Evolutionary conservation across 1,140 invertebrate species (phyloP), one percentile per base, ranked within the genome.

Genomic region (Ips nitidus): DNA sequence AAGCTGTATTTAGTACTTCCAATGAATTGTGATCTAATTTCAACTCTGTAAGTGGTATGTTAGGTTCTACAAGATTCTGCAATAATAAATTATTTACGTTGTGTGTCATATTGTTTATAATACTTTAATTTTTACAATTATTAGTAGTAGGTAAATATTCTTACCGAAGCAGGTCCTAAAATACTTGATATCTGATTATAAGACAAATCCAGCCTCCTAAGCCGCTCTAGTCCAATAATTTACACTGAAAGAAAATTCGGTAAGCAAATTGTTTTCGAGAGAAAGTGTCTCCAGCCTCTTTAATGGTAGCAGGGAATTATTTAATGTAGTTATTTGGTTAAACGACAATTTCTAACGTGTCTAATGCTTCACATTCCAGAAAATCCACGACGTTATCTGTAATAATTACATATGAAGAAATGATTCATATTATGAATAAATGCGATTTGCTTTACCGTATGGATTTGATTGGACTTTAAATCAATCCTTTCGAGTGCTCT

Each of bases 201-300:
- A 1, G 91, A 92, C 4, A 93, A 80, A 80, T 92, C 91, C 4
- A 93, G 84, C 2, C 87, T 79, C 52, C 84, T 84, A 0, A 94
- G 76, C 60, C 84, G 84, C 22, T 86, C 84, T 38, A 94, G 75
- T 1, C 91, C 91, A 53, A 88, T 86, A 5, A 93, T 85, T 75
- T 92, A n/a, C 90, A 72, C 88, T 85, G 73, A 92, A 85, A 0
- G 90, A 91, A 79, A 94, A 93, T 75, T 91, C 89, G 2, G 82
- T 82, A 0, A 93, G 80, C n/a, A 85, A 81, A 77, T 94, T 94
- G 75, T 89, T 86, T 0, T 90, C 90, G 41, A 94, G 81, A 79
- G 92, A 92, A 1, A 91, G 82, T 55, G 84, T 86, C 66, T 84
- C 85, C 4, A 94, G 79, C 1, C 85, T 86, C 73, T 84, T 84